Evolutionary conservation across 2,113 vertebrate species (phyloP).

Genomic region (Oreotrochilus melanogaster): DNA sequence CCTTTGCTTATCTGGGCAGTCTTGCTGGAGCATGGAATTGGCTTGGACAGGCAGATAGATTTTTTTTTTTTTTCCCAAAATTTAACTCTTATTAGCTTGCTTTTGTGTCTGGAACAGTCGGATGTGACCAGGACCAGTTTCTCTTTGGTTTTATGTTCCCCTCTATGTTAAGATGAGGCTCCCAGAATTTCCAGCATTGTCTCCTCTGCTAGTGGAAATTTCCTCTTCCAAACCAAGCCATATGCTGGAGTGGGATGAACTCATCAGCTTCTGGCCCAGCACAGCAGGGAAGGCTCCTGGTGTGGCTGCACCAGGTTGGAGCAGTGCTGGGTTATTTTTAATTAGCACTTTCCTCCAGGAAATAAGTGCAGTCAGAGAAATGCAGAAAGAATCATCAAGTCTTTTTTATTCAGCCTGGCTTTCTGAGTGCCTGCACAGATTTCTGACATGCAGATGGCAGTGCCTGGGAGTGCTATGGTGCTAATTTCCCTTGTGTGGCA

Average conservation of each 20-base stretch:
- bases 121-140: accelerated
- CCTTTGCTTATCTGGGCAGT: neutral
- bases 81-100: accelerated
- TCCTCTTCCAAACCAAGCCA: constrained; percentile 49
- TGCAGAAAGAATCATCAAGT: neutral
- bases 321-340: constrained; percentile 12
- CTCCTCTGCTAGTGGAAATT: constrained; percentile 18
- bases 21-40: neutral
- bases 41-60: neutral
- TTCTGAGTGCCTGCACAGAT: neutral
- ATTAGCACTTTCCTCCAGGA: constrained; percentile 52
- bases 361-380: neutral
- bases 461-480: constrained; percentile 50
- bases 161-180: neutral
- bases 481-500: constrained; percentile 63
- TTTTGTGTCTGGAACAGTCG: neutral
- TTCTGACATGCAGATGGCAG: constrained; percentile 68
- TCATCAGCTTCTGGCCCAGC: constrained; percentile 41
- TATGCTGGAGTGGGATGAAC: constrained; percentile 62
- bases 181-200: neutral
- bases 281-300: constrained; percentile 52
- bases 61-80: accelerated
- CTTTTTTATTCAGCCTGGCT: constrained; percentile 4
- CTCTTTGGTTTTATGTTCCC: neutral
- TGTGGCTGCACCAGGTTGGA: neutral